Evolutionary conservation across 2,888 invertebrate species (phyloP), one percentile per base, ranked within the genome.

Genomic region (Argyresthia goedartella): DNA sequence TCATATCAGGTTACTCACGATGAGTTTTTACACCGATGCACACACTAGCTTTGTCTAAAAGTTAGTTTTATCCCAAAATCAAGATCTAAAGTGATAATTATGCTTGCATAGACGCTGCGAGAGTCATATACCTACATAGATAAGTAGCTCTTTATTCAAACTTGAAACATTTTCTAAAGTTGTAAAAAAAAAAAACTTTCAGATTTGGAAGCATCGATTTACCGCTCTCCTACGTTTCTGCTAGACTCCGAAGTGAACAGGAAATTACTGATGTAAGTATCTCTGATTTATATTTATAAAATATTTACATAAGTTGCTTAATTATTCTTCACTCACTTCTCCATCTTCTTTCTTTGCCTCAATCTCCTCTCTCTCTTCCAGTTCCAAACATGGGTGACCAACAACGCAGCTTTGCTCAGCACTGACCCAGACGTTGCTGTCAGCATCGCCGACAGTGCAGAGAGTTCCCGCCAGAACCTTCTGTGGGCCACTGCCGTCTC

Each of bases 331-430:
- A 6, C 10, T n/a, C n/a, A n/a, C n/a, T n/a, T n/a, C n/a, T n/a
- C n/a, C n/a, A n/a, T n/a, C n/a, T n/a, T 15, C 9, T 15, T 13
- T 4, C 13, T 33, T 42, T 43, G 41, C 1, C 4, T 11, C 25
- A 25, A 25, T 25, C 25, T 25, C 25, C 25, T 6, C 6, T 25
- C 25, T 25, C 25, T 6, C 25, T 58, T 50, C 53, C 67, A 86
- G 86, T 82, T 77, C 67, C 65, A 69, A 65, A 34, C 43, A 3
- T 86, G 85, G 85, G 76, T 67, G 0, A 63, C 55, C 1, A 8
- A 47, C 0, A 70, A 61, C 50, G 61, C 62, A 45, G 36, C 6
- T 0, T 58, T 84, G n/a, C 72, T 69, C 1, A 25, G 25, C 25
- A 13, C 36, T 4, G 50, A 57, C 1, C 9, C 44, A 14, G 14